Evolutionary conservation across 2,888 invertebrate genomes (phyloP), one percentile per base, ranked within the genome.

Genomic region (Syrista parreyssii): DNA sequence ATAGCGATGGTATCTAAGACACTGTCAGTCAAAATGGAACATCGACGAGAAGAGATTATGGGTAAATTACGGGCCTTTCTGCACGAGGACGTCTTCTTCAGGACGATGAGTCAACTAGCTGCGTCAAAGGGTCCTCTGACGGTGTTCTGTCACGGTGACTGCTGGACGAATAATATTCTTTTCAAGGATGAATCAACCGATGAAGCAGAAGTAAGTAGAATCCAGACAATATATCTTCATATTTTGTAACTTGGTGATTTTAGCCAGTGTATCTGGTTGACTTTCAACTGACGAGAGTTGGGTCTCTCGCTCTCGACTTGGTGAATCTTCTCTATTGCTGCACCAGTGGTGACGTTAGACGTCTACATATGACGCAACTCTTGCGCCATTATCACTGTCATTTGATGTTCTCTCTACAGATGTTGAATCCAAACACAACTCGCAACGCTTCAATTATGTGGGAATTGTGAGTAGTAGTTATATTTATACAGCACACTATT

Each of bases 101-200:
- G 93, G 11, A 93, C 93, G 36, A 95, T 96, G 95, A 93, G 95
- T 78, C 93, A 94, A 35, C 89, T 95, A 84, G 95, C 94, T 0
- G 92, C 93, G 3, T 93, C 94, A 0, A 92, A 93, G 83, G 95
- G 95, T 69, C 94, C 95, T 0, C 87, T 95, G 72, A 94, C 95
- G 0, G 95, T 95, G 3, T 94, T 96, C 82, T 94, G 95, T 76
- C 96, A 96, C 84, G 96, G 96, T 0, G 96, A 96, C 84, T 95
- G 95, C 86, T 96, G 95, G 95, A 95, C 95, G 0, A 96, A 96
- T 85, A 96, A 96, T 88, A 93, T 96, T 85, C 89, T 95, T 33
- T 95, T 95, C 86, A 92, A 93, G 82, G 94, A 95, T 82, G 92
- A 84, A 31, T 74, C 82, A 68, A 78, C 78, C 32, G 76, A 86